A percentile compares a stretch with the other conserved stretches of the same genome.
Evolutionary conservation across 2,113 vertebrate genomes (phyloP).

Genomic region (Pteruthius melanotis): DNA sequence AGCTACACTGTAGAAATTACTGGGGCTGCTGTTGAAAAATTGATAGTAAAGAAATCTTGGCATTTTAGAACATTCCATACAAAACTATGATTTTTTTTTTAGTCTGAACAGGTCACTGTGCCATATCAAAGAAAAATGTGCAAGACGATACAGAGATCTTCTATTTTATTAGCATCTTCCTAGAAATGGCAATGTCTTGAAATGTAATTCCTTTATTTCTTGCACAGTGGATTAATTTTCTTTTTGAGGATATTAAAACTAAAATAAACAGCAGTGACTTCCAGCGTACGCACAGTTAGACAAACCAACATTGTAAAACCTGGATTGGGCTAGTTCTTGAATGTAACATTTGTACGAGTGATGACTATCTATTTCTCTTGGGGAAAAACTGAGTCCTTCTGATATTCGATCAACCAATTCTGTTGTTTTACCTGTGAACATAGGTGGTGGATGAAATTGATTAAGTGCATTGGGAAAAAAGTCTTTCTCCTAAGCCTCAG

Average conservation of each 20-base stretch:
- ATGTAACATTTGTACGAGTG: not conserved
- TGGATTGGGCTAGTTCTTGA: not conserved
- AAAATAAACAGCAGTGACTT: not conserved
- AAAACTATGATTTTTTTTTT: not conserved
- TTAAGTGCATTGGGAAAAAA: not conserved
- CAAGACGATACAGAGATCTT: not conserved
- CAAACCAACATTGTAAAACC: not conserved
- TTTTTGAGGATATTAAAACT: not conserved
- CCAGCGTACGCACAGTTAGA: not conserved
- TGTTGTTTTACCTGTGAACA: not conserved
- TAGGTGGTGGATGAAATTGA: not conserved
- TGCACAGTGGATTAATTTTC: not conserved
- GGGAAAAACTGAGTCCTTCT: not conserved
- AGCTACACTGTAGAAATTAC: not conserved
- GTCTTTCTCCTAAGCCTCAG: not conserved
- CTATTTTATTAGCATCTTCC: not conserved
- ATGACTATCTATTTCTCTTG: not conserved
- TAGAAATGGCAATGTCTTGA: not conserved
- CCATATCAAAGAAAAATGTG: not conserved
- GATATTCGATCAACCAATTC: not conserved
- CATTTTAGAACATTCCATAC: not conserved
- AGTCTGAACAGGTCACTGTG: not conserved
- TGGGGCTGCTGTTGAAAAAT: not conserved
- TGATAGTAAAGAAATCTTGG: not conserved
- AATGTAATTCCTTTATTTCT: not conserved